Evolutionary conservation across 1,140 invertebrate genomes (phyloP), one percentile per base, ranked within the genome.

Genomic region (Bicyclus anynana): DNA sequence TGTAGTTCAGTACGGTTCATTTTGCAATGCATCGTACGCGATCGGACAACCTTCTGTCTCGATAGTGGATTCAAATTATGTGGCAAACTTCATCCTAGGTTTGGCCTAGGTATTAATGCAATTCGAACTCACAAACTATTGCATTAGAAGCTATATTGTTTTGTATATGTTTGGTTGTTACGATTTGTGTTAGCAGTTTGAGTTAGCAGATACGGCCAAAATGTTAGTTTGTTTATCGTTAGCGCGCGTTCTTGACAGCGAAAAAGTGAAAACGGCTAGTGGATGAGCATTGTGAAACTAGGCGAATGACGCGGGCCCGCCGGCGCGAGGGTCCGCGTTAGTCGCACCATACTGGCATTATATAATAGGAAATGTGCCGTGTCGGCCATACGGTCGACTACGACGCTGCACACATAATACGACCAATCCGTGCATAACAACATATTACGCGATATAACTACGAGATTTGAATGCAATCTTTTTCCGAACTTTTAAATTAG

Each of bases 191-290:
- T 55, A 57, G 35, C 51, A 35, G 54, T 53, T 51, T 53, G 35
- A 54, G 53, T 79, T 74, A 74, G 71, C 72, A 75, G 67, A 74
- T 72, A 78, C 74, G 74, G 80, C 72, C 75, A 76, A 85, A 87
- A 86, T 85, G 80, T 84, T 81, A 80, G 79, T 84, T 87, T 85
- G 84, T 87, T 86, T 88, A 86, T 85, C 82, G 78, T 82, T 84
- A 68, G 74, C 76, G 74, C 76, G 80, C 81, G 84, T 84, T 85
- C 85, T 88, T 88, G 85, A 88, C 85, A 88, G 83, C 85, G 79
- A 88, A 88, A 88, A 88, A 88, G 85, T 88, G 85, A 88, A 88
- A 88, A 86, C 84, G 77, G 72, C 71, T 72, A 72, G 82, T 80
- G 72, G 74, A 74, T 79, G 74, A 68, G 76, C 59, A 74, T 87